Conservation (phyloP, 2,113 vertebrate species). For the Petrocephalus microphthalmus region DNA sequence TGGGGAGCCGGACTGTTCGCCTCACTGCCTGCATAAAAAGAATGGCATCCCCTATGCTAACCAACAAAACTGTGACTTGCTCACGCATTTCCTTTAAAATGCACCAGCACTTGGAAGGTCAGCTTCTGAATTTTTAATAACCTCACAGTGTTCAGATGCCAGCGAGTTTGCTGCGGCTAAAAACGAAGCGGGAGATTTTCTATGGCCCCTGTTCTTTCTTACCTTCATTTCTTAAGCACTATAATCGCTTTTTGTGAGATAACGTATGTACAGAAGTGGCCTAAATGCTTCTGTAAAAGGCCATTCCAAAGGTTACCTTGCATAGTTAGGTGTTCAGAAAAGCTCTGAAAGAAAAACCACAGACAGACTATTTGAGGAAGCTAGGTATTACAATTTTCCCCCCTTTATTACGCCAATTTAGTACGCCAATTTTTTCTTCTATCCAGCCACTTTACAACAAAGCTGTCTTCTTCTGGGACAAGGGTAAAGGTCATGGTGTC, state of each 20-base stretch:
- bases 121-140: background rate
- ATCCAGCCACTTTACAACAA: background rate
- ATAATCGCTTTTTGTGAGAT: background rate
- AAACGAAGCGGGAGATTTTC: background rate
- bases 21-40: background rate
- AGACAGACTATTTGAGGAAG: background rate
- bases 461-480: background rate
- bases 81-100: background rate
- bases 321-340: background rate
- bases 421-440: background rate
- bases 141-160: background rate
- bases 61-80: background rate
- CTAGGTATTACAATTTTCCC: background rate
- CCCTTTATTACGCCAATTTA: background rate
- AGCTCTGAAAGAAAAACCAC: background rate
- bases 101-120: background rate
- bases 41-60: background rate
- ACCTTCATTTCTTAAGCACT: background rate
- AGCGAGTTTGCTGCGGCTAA: background rate
- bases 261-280: background rate
- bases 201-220: background rate
- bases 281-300: background rate
- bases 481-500: background rate
- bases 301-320: background rate
- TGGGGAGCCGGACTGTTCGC: background rate